Conservation (phyloP, 2,113 vertebrate genomes). For the Syngnathoides biaculeatus region DNA sequence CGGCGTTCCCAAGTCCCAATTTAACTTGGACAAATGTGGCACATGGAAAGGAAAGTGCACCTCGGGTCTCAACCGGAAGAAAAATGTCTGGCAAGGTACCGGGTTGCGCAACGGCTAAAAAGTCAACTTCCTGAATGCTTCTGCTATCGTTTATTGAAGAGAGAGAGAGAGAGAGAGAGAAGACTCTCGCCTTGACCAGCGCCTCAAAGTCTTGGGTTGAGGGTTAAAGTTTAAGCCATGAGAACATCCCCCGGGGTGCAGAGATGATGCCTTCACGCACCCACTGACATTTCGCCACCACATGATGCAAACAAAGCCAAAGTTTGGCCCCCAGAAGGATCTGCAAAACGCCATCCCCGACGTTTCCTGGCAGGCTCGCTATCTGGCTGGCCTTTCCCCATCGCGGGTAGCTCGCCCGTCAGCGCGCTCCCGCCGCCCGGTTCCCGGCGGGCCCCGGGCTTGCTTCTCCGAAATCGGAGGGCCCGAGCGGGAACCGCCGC, state of each 20-base stretch:
- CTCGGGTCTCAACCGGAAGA: no score
- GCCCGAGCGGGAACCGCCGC: conserved; percentile 55
- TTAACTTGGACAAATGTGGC: no score
- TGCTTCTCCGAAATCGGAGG: conserved; percentile 59
- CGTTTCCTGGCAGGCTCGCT: conserved; percentile 48
- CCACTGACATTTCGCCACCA: conserved; percentile 43
- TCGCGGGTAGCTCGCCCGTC: conserved; percentile 49
- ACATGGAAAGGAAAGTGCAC: no score
- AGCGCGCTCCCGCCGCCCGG: conserved; percentile 27
- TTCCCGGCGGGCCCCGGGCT: conserved; percentile 59
- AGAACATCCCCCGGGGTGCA: background rate
- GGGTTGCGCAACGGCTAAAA: no score
- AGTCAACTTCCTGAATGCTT: background rate
- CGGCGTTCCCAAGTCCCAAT: no score
- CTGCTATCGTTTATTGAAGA: background rate
- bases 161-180: no score
- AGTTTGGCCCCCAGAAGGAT: conserved; percentile 51
- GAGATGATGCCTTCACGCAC: background rate
- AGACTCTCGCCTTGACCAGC: no score
- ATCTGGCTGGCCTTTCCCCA: conserved; percentile 69
- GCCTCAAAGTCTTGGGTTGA: background rate
- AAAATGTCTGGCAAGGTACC: no score
- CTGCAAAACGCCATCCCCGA: conserved; percentile 41
- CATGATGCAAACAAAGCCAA: conserved; percentile 41
- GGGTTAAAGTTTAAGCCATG: background rate